Evolutionary conservation across 2,797 vertebrate genomes (phyloP), one percentile per base, ranked within the genome.

Genomic region (Orestias chungarensis): DNA sequence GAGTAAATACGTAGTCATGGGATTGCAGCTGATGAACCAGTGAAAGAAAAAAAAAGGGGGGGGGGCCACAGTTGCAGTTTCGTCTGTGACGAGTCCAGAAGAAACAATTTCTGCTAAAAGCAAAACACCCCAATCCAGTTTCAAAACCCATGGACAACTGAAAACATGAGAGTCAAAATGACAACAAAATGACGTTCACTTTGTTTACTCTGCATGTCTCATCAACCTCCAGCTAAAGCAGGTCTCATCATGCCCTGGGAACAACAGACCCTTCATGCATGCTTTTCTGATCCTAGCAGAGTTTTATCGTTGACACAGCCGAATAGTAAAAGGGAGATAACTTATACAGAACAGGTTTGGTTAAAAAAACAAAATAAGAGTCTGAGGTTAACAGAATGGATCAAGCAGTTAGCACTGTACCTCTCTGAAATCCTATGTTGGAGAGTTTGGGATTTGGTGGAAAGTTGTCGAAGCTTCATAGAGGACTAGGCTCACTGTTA

Each of bases 371-470:
- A 73, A 75, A 64, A 8, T 27, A 64, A 15, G 43, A 47, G 67
- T 43, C 70, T 42, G 69, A 11, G 43, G 15, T 70, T 46, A 74
- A 69, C 23, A 64, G 69, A 82, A 84, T 57, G 74, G 74, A 76
- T 75, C 83, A 82, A 68, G 15, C 55, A 68, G 66, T 81, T 52
- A 82, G 75, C 73, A 82, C 86, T 70, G 83, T 94, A 95, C 94
- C 94, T 95, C 91, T 68, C 82, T 82, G 73, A 40, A 86, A 71
- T 93, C 92, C 88, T 73, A 70, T 70, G 78, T 80, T 54, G 20
- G 81, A 77, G 74, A 33, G 74, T 80, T 84, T 76, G 90, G 90
- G 92, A 92, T 88, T 85, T 75, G 85, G 66, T 83, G 83, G 68
- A 79, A 78, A 86, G 75, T 76, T 62, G 80, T 89, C 86, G 86